Evolutionary conservation across 2,888 invertebrate genomes (phyloP), one percentile per base, ranked within the genome.

Genomic region (Zeuzera pyrina): DNA sequence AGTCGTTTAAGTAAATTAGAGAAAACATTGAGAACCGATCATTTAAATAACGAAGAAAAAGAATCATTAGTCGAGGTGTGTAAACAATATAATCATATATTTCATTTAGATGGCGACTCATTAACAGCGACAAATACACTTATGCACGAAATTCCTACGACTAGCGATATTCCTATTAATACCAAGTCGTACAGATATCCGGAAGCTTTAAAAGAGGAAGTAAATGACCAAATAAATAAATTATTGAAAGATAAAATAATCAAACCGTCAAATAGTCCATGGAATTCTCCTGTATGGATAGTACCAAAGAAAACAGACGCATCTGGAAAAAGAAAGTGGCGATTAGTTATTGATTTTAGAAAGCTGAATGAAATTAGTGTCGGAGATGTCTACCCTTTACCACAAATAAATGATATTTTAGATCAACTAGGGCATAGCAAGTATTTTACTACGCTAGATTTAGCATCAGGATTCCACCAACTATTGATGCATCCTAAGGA

Each of bases 171-270:
- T n/a, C 15, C 11, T 2, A 30, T 25, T 30, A 8, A 33, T 13
- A 15, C 22, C 4, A 36, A 23, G 7, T 16, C 30, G 1, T 21
- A 33, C 26, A 1, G 26, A 1, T 26, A 12, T 13, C 26, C 26
- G 1, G 2, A 26, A 26, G 2, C 2, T 3, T 2, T 2, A 1
- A 26, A 26, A 2, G 13, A 3, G n/a, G 26, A 26, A 26, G 33
- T 28, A 2, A 15, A 33, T 1, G 15, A 28, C 12, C 33, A 33
- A 23, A 30, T 37, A 10, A 26, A 36, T 7, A 33, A 33, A 30
- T 45, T 47, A 43, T 13, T 52, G 3, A 16, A 46, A 4, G 35
- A 51, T 15, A 33, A 36, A 0, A 47, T 52, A 1, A 53, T 51
- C 7, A 14, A 38, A 36, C 45, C 46, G 0, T 47, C 46, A 1